These are phyloP conservation scores for Leptodirus hochenwartii DNA, from an alignment of 2,888 invertebrate genomes.

Conservation along the genomic window DNA sequence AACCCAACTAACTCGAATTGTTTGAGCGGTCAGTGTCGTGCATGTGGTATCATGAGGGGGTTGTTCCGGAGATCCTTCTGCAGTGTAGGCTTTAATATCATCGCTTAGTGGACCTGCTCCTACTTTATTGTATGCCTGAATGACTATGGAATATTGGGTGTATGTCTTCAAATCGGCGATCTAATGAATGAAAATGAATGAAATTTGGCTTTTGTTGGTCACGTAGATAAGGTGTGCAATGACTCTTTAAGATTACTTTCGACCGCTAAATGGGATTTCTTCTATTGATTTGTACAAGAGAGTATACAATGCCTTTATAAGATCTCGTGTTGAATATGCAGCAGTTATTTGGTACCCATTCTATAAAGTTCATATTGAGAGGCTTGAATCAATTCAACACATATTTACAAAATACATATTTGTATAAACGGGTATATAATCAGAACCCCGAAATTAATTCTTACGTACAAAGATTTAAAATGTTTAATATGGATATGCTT, in stretches of 20 bases:
- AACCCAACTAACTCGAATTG: constrained; percentile 86
- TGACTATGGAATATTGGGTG: constrained; percentile 89
- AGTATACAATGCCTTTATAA: too few relatives aligned
- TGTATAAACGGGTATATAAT: too few relatives aligned
- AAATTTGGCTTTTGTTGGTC: not conserved
- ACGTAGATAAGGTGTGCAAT: not conserved
- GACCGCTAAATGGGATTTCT: not conserved
- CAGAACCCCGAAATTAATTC: too few relatives aligned
- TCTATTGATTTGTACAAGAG: too few relatives aligned
- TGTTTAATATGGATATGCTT: too few relatives aligned
- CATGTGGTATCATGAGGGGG: constrained; percentile 84
- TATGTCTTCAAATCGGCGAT: constrained; percentile 47
- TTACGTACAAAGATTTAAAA: too few relatives aligned
- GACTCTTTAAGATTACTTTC: too few relatives aligned
- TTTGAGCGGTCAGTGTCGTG: constrained; percentile 84
- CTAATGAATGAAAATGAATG: constrained; percentile 9
- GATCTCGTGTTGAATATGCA: too few relatives aligned
- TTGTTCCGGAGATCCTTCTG: constrained; percentile 85
- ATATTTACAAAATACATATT: too few relatives aligned
- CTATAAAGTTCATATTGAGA: too few relatives aligned
- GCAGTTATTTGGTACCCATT: too few relatives aligned
- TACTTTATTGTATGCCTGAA: constrained; percentile 87
- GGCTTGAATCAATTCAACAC: too few relatives aligned
- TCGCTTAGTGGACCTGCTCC: constrained; percentile 83
- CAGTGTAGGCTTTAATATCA: constrained; percentile 79